A percentile compares a stretch with the other conserved stretches of the same genome.
Evolutionary conservation across 1,140 invertebrate species (phyloP).

Genomic region (Muscidifurax raptorellus): DNA sequence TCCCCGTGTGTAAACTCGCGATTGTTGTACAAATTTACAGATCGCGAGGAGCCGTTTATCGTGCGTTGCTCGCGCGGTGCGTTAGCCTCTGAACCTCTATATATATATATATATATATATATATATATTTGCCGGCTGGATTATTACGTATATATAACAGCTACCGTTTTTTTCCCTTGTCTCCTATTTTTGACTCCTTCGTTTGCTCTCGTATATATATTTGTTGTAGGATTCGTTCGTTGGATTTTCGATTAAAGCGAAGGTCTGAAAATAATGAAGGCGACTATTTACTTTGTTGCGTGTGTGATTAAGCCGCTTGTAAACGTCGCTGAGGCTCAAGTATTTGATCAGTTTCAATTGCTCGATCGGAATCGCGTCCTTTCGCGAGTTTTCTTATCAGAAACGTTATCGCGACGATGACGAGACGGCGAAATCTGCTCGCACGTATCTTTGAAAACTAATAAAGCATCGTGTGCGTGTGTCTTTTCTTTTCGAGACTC

Average conservation of each 20-base stretch:
- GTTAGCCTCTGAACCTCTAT: no score
- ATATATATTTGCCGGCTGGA: no score
- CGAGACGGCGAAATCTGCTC: background rate
- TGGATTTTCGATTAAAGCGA: background rate
- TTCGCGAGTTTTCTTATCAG: background rate
- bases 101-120: no score
- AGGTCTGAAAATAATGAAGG: background rate
- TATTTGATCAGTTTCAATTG: background rate
- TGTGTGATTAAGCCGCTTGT: background rate
- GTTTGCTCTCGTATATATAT: no score
- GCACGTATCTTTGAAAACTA: background rate
- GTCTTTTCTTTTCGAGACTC: background rate
- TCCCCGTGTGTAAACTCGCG: no score
- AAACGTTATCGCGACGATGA: background rate
- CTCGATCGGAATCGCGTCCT: background rate
- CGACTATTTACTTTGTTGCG: background rate
- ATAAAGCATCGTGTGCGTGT: background rate
- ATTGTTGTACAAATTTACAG: no score
- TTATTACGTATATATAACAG: no score
- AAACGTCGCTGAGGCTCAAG: background rate
- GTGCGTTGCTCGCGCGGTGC: no score
- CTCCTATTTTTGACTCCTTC: no score
- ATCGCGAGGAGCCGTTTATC: no score
- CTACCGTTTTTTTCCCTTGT: no score
- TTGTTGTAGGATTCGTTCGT: no score